Base-by-base conservation (phyloP, 2,113 vertebrate genomes). In the Dinomys branickii region DNA sequence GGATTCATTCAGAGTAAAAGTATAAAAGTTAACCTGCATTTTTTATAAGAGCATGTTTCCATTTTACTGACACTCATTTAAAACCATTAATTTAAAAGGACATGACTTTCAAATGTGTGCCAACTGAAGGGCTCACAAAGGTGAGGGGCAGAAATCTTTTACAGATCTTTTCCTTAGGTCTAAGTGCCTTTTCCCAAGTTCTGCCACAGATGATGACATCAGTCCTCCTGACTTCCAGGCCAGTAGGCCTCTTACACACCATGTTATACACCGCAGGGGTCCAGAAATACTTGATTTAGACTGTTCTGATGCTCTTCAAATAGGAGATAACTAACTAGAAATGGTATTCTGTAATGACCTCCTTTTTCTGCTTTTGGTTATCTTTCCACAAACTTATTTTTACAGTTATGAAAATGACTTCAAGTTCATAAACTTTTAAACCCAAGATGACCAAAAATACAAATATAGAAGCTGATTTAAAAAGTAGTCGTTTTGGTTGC, bases 371-470 rank as follows among this genome's bases (percentile, higher is more conserved):
- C 5, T 93, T 81, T 67, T 67, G 28, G 88, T 20, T 20, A 41
- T 90, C 69, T 58, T 63, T 61, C 89, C 47, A 54, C 30, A 59
- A 88, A 94, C 38, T 67, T 69, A 67, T 50, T 95, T 91, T 65
- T 83, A 65, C 47, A 85, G 65, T 52, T 85, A 91, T 0, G 47
- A 81, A 77, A 85, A 96, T 65, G 73, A 75, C 80, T 91, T 93
- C n/a, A 88, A 95, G 54, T 94, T 96, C 85, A 81, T 77, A 83
- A 71, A 91, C 58, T 69, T 94, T 91, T 94, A 94, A 93, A 87
- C 41, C 58, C 56, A 58, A 95, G 86, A 95, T 56, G 96, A 93
- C 22, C 24, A 92, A 80, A 33, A 88, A 44, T 56, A 5, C n/a
- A 96, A 94, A 93, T 50, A 92, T 24, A n/a, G 78, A 96, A 96